A percentile compares a stretch with the other conserved stretches of the same genome.
phyloP scores from a whole-genome alignment of 2,888 invertebrate genomes.

The Eupithecia tripunctaria region DNA sequence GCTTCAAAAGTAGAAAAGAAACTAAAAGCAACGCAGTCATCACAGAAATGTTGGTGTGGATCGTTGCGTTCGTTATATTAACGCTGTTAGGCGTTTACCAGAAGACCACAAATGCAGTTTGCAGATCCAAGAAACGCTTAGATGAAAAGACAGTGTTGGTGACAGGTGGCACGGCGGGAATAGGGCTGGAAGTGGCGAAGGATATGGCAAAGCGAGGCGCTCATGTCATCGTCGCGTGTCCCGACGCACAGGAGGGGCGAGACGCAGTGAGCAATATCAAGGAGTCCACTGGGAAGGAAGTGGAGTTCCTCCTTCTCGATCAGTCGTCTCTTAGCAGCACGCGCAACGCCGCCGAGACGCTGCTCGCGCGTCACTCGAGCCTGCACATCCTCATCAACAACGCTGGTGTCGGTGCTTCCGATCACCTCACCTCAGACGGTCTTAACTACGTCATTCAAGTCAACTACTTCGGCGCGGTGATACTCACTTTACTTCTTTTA shows the following conservation, averaged over 20 bases:
- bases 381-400: constrained; percentile 94
- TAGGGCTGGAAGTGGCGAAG: constrained; percentile 65
- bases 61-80: constrained; percentile 11
- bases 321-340: constrained; percentile 89
- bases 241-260: constrained; percentile 61
- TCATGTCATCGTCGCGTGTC: constrained; percentile 66
- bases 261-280: constrained; percentile 83
- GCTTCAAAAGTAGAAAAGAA: not conserved
- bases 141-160: constrained; percentile 59
- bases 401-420: constrained; percentile 88
- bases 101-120: constrained; percentile 42
- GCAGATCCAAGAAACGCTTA: constrained; percentile 51
- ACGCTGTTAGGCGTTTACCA: constrained; percentile 24
- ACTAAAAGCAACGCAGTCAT: constrained; percentile 1
- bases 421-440: constrained; percentile 87
- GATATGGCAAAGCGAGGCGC: constrained; percentile 67
- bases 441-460: constrained; percentile 94
- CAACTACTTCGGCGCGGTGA: constrained; percentile 95
- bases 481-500: constrained; percentile 93
- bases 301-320: constrained; percentile 88
- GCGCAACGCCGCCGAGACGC: constrained; percentile 90
- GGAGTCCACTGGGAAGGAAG: constrained; percentile 86
- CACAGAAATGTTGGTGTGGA: constrained; percentile 21
- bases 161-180: constrained; percentile 69
- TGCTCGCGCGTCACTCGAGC: constrained; percentile 86